Base-by-base conservation (phyloP, 2,797 vertebrate genomes). In the Takifugu rubripes region DNA sequence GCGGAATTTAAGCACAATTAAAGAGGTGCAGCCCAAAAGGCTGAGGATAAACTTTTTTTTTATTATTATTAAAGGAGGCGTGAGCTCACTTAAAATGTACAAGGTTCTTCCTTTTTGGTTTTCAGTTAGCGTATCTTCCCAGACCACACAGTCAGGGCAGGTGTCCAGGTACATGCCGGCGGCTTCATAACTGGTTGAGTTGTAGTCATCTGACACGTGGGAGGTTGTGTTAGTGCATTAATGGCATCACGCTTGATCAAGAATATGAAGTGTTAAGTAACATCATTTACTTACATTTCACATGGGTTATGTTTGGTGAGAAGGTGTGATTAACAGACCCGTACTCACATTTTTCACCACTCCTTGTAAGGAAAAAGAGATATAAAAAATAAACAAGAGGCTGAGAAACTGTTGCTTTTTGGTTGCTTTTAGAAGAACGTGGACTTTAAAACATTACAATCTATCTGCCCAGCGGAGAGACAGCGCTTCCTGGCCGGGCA, bases 51-150 rank as follows among this genome's bases (percentile, higher is more conserved):
- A 21, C 21, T 33, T 33, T 40, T 40, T 40, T 6, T n/a, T 7
- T 5, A 46, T 46, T n/a, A 9, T 46, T 6, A 46, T 6, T 7
- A n/a, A 46, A 46, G 2, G 11, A 5, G 1, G 1, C 12, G 14
- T 6, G 17, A n/a, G 73, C 79, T 79, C 51, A 87, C 79, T 79
- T 36, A 75, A 78, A 25, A 85, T 10, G 44, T 33, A 56, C 17
- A 84, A n/a, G 51, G 21, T 26, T 53, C 40, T 71, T 45, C 17
- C 25, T 40, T 24, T 25, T 1, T n/a, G 0, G 10, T 7, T 6
- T 14, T 10, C 0, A 0, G 4, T 1, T 33, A 43, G 6, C n/a
- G 10, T 12, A 57, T 72, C 77, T 1, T 24, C 11, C 75, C 74
- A 82, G 31, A 82, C 15, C 7, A 71, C 5, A 17, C 82, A 84